Conservation (phyloP, 2,888 invertebrate species). For the Lasioglossum figueresi region DNA sequence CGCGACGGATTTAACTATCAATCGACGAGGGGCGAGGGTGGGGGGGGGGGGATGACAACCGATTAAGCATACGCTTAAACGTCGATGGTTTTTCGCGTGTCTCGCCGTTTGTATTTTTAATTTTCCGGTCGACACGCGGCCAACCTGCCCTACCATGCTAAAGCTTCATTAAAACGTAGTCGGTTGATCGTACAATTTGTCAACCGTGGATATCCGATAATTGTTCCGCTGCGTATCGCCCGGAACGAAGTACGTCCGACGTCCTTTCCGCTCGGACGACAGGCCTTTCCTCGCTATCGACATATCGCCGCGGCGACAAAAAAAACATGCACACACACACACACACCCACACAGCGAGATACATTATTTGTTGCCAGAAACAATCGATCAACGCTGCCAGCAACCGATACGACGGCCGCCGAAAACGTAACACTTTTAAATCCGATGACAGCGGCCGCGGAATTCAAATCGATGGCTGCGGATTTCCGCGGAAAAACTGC, state of each 20-base stretch:
- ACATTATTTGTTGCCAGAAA: conserved; percentile 55
- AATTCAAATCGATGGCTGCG: conserved; percentile 32
- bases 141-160: conserved; percentile 15
- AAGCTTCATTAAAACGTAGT: conserved; percentile 55
- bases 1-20: conserved; percentile 18
- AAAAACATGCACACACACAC: background rate
- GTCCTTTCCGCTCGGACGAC: conserved; percentile 45
- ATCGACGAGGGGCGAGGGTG: background rate
- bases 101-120: conserved; percentile 19
- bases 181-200: conserved; percentile 59
- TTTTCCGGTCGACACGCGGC: conserved; percentile 24
- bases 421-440: conserved; percentile 41
- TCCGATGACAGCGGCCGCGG: conserved; percentile 31
- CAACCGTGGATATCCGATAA: conserved; percentile 53
- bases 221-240: conserved; percentile 55
- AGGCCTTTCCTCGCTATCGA: conserved; percentile 41
- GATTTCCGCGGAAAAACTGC: conserved; percentile 29
- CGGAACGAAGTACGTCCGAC: conserved; percentile 40
- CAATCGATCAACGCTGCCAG: conserved; percentile 43
- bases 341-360: conserved; percentile 2
- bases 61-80: conserved; percentile 3
- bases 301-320: background rate
- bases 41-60: background rate
- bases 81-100: conserved; percentile 7
- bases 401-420: conserved; percentile 37